phyloP scores from a whole-genome alignment of 2,113 vertebrate genomes.

The Vireo altiloquus region DNA sequence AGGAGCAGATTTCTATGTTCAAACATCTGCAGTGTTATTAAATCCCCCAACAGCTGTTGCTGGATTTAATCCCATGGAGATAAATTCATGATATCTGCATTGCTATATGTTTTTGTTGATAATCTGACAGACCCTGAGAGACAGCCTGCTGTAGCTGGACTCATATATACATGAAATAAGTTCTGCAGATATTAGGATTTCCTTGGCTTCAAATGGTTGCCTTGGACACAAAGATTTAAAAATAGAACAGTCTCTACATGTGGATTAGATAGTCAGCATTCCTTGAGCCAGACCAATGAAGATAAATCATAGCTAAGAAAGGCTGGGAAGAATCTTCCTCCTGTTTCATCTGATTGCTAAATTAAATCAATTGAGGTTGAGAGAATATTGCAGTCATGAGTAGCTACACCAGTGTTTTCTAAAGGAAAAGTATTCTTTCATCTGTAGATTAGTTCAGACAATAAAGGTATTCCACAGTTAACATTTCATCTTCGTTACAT shows the following conservation, averaged over 20 bases:
- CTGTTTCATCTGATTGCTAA: constrained; percentile 4
- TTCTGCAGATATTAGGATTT: constrained; percentile 48
- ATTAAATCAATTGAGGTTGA: background rate
- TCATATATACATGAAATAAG: background rate
- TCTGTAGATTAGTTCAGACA: background rate
- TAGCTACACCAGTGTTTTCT: background rate
- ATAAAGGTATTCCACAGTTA: background rate
- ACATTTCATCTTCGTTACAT: background rate
- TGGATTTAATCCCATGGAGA: background rate
- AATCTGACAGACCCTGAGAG: background rate
- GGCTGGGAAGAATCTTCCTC: background rate
- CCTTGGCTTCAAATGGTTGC: constrained; percentile 64
- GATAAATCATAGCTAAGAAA: constrained; percentile 6
- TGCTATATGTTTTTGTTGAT: background rate
- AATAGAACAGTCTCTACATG: constrained; percentile 54
- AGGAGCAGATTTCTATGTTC: background rate
- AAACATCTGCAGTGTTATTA: background rate
- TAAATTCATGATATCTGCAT: background rate
- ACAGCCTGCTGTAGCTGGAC: background rate
- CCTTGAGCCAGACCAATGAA: constrained; percentile 7
- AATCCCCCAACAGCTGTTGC: background rate
- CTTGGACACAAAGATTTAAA: constrained; percentile 76
- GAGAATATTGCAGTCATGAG: background rate
- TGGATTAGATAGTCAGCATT: constrained; percentile 35
- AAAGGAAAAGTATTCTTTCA: background rate